phyloP scores from a whole-genome alignment of 2,797 vertebrate genomes.

The Crenuchus spilurus region DNA sequence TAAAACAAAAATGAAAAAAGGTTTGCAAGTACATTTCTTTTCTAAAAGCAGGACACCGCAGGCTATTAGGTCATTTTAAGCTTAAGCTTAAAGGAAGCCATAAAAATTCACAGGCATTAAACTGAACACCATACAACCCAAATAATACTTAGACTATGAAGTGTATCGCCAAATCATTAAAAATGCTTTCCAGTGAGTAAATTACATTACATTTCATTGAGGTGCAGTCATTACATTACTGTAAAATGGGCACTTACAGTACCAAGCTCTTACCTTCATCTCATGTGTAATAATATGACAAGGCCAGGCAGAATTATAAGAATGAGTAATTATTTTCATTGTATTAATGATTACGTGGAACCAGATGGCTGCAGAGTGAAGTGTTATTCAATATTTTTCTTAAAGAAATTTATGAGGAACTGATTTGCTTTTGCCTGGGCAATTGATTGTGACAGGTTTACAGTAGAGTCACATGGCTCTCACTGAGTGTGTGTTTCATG shows the following conservation, averaged over 20 bases:
- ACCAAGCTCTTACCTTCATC: neutral
- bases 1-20: neutral
- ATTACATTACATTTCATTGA: neutral
- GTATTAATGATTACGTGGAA: constrained; percentile 17
- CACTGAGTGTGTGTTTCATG: constrained; percentile 33
- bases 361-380: constrained; percentile 11
- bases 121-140: neutral
- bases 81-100: neutral
- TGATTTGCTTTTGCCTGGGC: constrained; percentile 3
- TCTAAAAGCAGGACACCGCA: neutral
- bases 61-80: neutral
- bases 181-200: neutral
- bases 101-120: neutral
- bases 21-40: neutral
- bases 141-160: neutral
- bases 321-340: constrained; percentile 17
- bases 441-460: constrained; percentile 47
- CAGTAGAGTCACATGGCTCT: constrained; percentile 17
- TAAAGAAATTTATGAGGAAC: constrained; percentile 16
- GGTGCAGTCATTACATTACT: neutral
- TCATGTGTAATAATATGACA: neutral
- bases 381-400: constrained; percentile 22
- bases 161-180: neutral
- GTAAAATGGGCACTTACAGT: neutral
- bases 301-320: neutral